phyloP scores from a whole-genome alignment of 1,140 invertebrate species.

The Drosophila nannoptera region DNA sequence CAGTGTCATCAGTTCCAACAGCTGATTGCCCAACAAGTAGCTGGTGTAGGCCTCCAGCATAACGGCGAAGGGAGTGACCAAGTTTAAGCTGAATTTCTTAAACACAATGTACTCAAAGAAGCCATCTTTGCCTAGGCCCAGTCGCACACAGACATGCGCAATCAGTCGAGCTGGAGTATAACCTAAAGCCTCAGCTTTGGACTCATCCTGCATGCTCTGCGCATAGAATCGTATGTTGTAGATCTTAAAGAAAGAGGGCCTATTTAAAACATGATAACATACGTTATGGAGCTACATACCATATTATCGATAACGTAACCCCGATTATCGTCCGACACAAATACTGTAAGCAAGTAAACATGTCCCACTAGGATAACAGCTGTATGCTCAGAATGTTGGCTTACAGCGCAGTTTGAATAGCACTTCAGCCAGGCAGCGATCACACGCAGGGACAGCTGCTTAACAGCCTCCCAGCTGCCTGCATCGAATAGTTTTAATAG shows the following conservation, averaged over 20 bases:
- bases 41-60: slow-evolving; percentile 71
- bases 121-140: slow-evolving; percentile 48
- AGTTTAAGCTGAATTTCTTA: slow-evolving; percentile 50
- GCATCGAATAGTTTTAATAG: slow-evolving; percentile 67
- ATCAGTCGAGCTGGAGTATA: slow-evolving; percentile 71
- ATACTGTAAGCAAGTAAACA: slow-evolving; percentile 65
- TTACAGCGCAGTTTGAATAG: slow-evolving; percentile 4
- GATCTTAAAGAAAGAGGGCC: slow-evolving; percentile 37
- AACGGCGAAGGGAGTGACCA: slow-evolving; percentile 63
- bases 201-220: slow-evolving; percentile 56
- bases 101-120: slow-evolving; percentile 71
- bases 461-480: slow-evolving; percentile 65
- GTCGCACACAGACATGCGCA: slow-evolving; percentile 61
- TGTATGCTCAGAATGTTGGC: slow-evolving; percentile 20
- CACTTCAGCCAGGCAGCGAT: slow-evolving; percentile 64
- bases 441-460: slow-evolving; percentile 61
- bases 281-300: slow-evolving; percentile 25
- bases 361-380: slow-evolving; percentile 58
- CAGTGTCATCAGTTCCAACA: slow-evolving; percentile 65
- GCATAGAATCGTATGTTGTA: slow-evolving; percentile 73
- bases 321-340: slow-evolving; percentile 63
- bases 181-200: slow-evolving; percentile 16
- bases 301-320: slow-evolving; percentile 72
- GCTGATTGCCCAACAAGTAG: slow-evolving; percentile 68
- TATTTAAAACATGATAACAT: not conserved